Base-by-base conservation (phyloP, 2,888 invertebrate genomes). In the Xestia xanthographa region DNA sequence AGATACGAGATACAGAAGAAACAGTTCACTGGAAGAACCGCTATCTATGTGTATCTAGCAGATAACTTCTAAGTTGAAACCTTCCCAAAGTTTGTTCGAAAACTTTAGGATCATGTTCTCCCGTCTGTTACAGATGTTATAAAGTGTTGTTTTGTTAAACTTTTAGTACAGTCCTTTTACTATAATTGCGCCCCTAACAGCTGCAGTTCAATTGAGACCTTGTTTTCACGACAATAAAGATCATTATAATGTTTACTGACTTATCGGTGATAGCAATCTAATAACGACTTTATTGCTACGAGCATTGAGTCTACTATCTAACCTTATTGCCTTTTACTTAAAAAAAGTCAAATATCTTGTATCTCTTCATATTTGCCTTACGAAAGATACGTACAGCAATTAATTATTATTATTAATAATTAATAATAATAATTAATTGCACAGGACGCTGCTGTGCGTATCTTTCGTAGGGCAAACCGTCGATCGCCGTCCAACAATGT, bases 91-190 rank as follows among this genome's bases (percentile, higher is more conserved):
- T 34, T 45, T 29, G 29, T 67, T 34, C 26, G 38, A 12, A 48
- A 79, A 82, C 67, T 78, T 74, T n/a, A 17, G n/a, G n/a, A 74
- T 77, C 22, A 78, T 74, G 70, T 71, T 78, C 53, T n/a, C 26
- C 29, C 11, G 67, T 69, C 29, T 29, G 58, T 22, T 73, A 56
- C 81, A 82, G 74, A 82, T 81, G 81, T 81, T 81, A 8, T 58
- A 34, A 26, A 58, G 17, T 26, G 58, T 77, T 29, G 63, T 77
- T 72, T 82, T 66, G 56, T 17, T 43, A 29, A 58, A 69, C 29
- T 53, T 58, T 60, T 67, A 1, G 12, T 63, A 58, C 60, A 34
- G 34, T 34, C 34, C 20, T 5, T 60, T 20, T 5, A 60, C 34
- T 2, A 60, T 11, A 9, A 20, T 2, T 0, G 9, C 34, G 60